phyloP scores from a whole-genome alignment of 2,113 vertebrate species.

The Brienomyrus longianalis region DNA sequence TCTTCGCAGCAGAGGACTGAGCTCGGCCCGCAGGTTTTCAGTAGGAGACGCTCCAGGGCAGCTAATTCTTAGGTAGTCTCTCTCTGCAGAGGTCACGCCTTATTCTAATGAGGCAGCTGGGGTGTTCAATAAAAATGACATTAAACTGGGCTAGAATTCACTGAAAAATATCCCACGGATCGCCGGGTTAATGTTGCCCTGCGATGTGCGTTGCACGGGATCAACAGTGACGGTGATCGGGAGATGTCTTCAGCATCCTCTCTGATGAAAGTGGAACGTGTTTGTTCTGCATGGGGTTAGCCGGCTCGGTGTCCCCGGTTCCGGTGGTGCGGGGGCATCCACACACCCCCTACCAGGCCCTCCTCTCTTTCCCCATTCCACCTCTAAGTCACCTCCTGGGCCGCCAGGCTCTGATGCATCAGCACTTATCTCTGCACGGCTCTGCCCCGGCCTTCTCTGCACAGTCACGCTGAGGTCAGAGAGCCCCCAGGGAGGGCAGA shows the following conservation, averaged over 20 bases:
- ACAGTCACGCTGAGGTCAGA: constrained; percentile 18
- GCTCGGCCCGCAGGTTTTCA: not conserved
- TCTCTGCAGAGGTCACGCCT: constrained; percentile 10
- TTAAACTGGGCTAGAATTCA: constrained; percentile 34
- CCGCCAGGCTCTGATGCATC: constrained; percentile 1
- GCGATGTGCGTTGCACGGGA: not conserved
- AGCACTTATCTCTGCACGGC: constrained; percentile 9
- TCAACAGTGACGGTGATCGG: not conserved
- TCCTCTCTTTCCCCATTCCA: not conserved
- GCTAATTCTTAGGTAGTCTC: not conserved
- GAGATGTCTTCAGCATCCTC: not conserved
- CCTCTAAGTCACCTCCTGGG: constrained; percentile 19
- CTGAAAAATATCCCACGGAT: not conserved
- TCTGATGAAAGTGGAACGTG: not conserved
- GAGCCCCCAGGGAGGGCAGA: not conserved
- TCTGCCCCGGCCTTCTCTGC: not conserved
- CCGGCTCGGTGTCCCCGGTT: not conserved
- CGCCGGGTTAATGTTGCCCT: not conserved
- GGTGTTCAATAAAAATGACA: constrained; percentile 45
- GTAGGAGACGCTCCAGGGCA: not conserved
- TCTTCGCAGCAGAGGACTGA: not conserved
- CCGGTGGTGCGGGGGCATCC: not conserved
- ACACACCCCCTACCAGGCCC: not conserved
- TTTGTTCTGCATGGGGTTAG: not conserved
- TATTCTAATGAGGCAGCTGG: constrained; percentile 22